Evolutionary conservation across 2,888 invertebrate species (phyloP).

Genomic region (Microplitis deprimator): DNA sequence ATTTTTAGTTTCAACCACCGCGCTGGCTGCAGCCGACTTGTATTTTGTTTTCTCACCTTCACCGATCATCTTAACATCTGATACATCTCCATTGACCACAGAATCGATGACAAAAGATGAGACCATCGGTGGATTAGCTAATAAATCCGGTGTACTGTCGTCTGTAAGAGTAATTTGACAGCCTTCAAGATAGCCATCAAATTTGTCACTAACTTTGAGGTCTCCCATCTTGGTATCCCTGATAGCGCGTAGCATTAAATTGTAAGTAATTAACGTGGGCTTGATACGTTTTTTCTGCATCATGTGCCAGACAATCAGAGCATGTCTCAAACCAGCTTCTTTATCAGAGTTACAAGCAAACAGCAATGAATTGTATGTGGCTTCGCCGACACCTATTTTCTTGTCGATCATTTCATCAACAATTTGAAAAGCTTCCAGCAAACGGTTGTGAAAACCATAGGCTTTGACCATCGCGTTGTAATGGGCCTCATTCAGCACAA

Average conservation of each 20-base stretch:
- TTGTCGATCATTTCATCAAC: slow-evolving; percentile 88
- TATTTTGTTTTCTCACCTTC: neutral
- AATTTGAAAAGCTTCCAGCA: slow-evolving; percentile 83
- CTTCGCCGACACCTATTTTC: slow-evolving; percentile 75
- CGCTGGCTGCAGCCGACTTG: neutral
- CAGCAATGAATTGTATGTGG: slow-evolving; percentile 85
- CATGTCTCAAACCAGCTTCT: slow-evolving; percentile 85
- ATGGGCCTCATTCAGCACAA: slow-evolving; percentile 81
- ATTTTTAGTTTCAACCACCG: neutral
- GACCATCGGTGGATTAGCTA: slow-evolving; percentile 72
- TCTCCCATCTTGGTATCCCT: slow-evolving; percentile 87
- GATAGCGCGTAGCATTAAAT: slow-evolving; percentile 84
- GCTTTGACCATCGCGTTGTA: slow-evolving; percentile 94
- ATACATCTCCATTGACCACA: neutral
- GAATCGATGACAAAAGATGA: slow-evolving; percentile 72
- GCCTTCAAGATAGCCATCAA: slow-evolving; percentile 40
- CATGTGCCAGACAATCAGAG: slow-evolving; percentile 88
- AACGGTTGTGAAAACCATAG: slow-evolving; percentile 87
- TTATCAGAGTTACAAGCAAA: slow-evolving; percentile 88
- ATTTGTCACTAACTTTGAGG: slow-evolving; percentile 54
- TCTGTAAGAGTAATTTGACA: slow-evolving; percentile 48
- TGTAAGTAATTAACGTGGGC: slow-evolving; percentile 84
- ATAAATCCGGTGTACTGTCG: slow-evolving; percentile 77
- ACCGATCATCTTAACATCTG: no score
- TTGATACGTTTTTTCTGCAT: slow-evolving; percentile 78